Conservation (phyloP, 35 echinoderm and acorn worm genomes). For the Apostichopus parvimensis region DNA sequence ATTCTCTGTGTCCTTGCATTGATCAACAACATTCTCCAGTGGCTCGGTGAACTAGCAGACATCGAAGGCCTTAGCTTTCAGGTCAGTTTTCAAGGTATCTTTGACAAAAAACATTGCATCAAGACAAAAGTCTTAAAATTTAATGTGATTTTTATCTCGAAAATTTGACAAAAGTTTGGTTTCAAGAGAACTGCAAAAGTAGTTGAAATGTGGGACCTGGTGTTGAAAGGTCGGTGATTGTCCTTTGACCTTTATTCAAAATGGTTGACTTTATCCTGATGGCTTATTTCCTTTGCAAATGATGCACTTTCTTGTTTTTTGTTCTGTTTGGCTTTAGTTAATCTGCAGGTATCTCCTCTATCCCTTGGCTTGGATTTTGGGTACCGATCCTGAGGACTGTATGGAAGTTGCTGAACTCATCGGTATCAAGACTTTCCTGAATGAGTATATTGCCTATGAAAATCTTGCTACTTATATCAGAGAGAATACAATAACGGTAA, state of each 20-base stretch:
- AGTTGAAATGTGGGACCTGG: too few relatives aligned
- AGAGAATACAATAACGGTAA: slow-evolving; percentile 66
- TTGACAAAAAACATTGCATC: too few relatives aligned
- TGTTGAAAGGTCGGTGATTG: too few relatives aligned
- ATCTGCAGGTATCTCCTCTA: slow-evolving; percentile 88
- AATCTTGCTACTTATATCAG: slow-evolving; percentile 54
- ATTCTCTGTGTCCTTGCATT: slow-evolving; percentile 83
- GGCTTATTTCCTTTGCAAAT: background rate
- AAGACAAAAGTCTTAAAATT: too few relatives aligned
- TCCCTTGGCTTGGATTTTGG: slow-evolving; percentile 89
- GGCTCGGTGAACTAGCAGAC: slow-evolving; percentile 75
- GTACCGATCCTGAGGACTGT: slow-evolving; percentile 66
- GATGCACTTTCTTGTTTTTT: background rate
- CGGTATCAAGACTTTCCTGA: slow-evolving; percentile 89
- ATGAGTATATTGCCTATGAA: slow-evolving; percentile 91
- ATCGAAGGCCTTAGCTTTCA: slow-evolving; percentile 73
- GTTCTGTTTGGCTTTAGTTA: slow-evolving; percentile 37
- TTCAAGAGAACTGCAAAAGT: too few relatives aligned
- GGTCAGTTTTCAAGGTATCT: slow-evolving; percentile 42
- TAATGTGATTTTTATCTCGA: too few relatives aligned
- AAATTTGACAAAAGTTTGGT: too few relatives aligned
- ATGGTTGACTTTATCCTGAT: too few relatives aligned
- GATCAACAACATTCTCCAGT: slow-evolving; percentile 68
- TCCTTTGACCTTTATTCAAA: too few relatives aligned
- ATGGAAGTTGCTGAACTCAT: slow-evolving; percentile 84